Conservation (phyloP, 2,113 vertebrate genomes). For the Spheniscus mendiculus region DNA sequence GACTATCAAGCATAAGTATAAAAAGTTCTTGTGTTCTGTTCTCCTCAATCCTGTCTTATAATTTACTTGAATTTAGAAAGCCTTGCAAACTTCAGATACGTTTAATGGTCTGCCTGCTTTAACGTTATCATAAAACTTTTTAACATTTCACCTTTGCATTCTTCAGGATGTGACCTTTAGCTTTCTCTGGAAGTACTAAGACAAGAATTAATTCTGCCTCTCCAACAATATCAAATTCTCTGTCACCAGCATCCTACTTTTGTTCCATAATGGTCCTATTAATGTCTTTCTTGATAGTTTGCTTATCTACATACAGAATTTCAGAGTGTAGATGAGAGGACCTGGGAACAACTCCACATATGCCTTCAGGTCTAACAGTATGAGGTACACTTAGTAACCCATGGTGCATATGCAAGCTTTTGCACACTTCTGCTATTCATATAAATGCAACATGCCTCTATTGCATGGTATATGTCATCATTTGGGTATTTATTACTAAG, state of each 20-base stretch:
- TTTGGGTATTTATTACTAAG: neutral
- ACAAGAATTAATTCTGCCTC: neutral
- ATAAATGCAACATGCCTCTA: neutral
- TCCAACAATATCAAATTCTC: neutral
- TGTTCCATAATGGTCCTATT: neutral
- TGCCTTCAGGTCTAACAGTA: neutral
- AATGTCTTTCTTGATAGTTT: neutral
- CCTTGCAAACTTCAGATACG: neutral
- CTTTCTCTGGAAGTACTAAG: constrained; percentile 1
- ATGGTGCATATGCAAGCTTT: neutral
- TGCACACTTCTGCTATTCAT: neutral
- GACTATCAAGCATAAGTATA: neutral
- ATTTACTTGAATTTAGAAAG: neutral
- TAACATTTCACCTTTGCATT: neutral
- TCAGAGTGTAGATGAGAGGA: neutral
- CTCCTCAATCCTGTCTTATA: neutral
- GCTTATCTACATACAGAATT: neutral
- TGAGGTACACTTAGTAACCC: neutral
- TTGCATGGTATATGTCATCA: accelerated
- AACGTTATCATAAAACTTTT: neutral
- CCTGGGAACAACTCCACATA: neutral
- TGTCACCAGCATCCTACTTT: neutral
- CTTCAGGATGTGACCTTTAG: neutral
- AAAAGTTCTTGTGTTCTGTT: neutral
- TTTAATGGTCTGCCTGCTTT: neutral